Evolutionary conservation across 92 coral and sea anemone genomes (phyloP).

Genomic region (Parazoanthus darwini): DNA sequence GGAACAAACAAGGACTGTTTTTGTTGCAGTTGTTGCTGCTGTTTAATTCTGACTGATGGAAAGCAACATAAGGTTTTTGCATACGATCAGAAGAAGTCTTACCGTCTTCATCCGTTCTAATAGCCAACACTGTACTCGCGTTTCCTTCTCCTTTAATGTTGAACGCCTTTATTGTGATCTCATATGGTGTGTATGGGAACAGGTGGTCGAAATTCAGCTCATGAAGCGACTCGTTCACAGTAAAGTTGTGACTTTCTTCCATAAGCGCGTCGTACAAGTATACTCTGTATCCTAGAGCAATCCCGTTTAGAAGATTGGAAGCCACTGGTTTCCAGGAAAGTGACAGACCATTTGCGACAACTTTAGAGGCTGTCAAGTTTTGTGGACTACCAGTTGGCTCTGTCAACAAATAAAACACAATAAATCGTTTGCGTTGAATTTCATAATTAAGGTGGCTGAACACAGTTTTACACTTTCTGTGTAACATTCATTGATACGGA

Average conservation of each 20-base stretch:
- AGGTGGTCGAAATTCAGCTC: constrained; percentile 45
- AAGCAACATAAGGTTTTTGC: background rate
- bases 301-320: constrained; percentile 50
- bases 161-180: constrained; percentile 60
- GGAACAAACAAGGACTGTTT: no score
- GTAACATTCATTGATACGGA: no score
- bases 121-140: constrained; percentile 41
- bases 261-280: constrained; percentile 58
- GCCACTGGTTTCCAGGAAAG: constrained; percentile 62
- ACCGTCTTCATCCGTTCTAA: constrained; percentile 83
- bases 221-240: constrained; percentile 54
- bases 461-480: no score
- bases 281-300: constrained; percentile 69
- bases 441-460: background rate
- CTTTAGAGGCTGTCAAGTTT: constrained; percentile 41
- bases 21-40: constrained; percentile 1
- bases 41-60: background rate
- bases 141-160: constrained; percentile 75
- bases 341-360: constrained; percentile 35
- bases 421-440: background rate
- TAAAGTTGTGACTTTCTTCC: constrained; percentile 47
- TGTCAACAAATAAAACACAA: constrained; percentile 9
- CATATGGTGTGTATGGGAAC: constrained; percentile 78
- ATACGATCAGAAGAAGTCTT: background rate
- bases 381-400: constrained; percentile 57